Percentiles rank a stretch among this genome's conserved stretches.
Evolutionary conservation across 2,113 vertebrate species (phyloP).

Genomic region (Fulica atra): DNA sequence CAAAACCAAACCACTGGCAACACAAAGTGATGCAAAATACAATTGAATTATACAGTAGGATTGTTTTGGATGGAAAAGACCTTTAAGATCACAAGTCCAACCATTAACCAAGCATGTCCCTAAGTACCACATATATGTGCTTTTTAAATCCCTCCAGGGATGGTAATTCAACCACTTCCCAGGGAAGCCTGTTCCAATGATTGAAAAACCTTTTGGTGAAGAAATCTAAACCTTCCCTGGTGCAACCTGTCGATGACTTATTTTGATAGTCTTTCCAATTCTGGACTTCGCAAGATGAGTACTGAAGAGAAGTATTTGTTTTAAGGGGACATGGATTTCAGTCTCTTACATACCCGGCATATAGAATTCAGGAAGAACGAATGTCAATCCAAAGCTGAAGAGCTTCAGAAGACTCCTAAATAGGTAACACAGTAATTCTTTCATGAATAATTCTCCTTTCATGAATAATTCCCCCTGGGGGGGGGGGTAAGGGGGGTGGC

Average conservation of each 20-base stretch:
- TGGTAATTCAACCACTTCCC: too few species aligned
- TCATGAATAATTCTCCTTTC: background rate
- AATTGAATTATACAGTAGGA: fast-evolving
- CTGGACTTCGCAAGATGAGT: background rate
- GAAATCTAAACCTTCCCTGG: too few species aligned
- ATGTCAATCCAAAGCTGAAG: background rate
- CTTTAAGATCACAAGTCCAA: too few species aligned
- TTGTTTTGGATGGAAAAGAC: too few species aligned
- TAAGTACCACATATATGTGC: too few species aligned
- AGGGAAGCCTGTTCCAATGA: too few species aligned
- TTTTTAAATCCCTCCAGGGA: too few species aligned
- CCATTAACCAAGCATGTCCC: too few species aligned
- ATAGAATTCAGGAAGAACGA: background rate
- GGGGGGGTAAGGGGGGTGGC: too few species aligned
- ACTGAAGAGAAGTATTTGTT: background rate
- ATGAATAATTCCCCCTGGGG: background rate
- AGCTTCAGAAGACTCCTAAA: background rate
- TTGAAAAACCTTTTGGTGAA: too few species aligned
- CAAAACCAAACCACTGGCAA: background rate
- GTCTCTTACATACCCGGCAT: background rate
- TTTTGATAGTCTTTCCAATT: background rate
- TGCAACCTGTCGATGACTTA: too few species aligned
- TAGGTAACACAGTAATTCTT: background rate
- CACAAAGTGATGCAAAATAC: background rate
- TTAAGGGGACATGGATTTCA: background rate